phyloP scores from a whole-genome alignment of 2,797 vertebrate species.

The Epinephelus awoara region DNA sequence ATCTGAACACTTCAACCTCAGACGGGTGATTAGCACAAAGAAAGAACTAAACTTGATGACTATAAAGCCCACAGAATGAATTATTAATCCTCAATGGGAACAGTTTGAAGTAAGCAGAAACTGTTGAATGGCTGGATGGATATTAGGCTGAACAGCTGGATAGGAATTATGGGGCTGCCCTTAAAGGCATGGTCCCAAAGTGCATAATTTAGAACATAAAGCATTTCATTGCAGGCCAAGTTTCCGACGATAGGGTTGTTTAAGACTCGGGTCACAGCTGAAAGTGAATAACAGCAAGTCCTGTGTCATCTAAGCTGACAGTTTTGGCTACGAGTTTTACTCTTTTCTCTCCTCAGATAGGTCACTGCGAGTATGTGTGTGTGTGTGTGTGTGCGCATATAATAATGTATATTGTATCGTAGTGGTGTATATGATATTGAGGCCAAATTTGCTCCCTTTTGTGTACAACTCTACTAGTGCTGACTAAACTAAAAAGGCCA shows the following conservation, averaged over 20 bases:
- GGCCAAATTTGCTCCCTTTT: slow-evolving; percentile 56
- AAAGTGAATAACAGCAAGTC: slow-evolving; percentile 57
- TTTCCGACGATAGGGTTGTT: slow-evolving; percentile 57
- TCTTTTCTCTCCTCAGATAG: slow-evolving; percentile 29
- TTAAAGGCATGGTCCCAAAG: slow-evolving; percentile 72
- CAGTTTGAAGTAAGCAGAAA: slow-evolving; percentile 62
- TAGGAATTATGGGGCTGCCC: slow-evolving; percentile 71
- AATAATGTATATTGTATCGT: slow-evolving; percentile 6
- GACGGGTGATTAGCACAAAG: slow-evolving; percentile 66
- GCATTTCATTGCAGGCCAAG: slow-evolving; percentile 67
- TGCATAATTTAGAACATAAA: slow-evolving; percentile 75
- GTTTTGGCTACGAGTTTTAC: slow-evolving; percentile 25
- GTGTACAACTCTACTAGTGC: slow-evolving; percentile 55
- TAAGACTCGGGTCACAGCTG: slow-evolving; percentile 37
- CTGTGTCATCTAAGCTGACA: slow-evolving; percentile 44
- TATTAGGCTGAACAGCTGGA: slow-evolving; percentile 75
- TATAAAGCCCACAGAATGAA: slow-evolving; percentile 64
- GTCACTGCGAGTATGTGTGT: slow-evolving; percentile 12
- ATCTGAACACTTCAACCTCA: slow-evolving; percentile 65
- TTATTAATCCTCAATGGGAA: slow-evolving; percentile 71
- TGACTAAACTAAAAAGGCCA: slow-evolving; percentile 75
- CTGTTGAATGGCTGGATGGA: slow-evolving; percentile 58
- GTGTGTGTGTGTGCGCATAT: not conserved
- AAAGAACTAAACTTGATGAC: slow-evolving; percentile 57
- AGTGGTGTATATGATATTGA: not conserved